phyloP scores from a whole-genome alignment of 35 echinoderm and acorn worm species.

The Chiridota heheva region DNA sequence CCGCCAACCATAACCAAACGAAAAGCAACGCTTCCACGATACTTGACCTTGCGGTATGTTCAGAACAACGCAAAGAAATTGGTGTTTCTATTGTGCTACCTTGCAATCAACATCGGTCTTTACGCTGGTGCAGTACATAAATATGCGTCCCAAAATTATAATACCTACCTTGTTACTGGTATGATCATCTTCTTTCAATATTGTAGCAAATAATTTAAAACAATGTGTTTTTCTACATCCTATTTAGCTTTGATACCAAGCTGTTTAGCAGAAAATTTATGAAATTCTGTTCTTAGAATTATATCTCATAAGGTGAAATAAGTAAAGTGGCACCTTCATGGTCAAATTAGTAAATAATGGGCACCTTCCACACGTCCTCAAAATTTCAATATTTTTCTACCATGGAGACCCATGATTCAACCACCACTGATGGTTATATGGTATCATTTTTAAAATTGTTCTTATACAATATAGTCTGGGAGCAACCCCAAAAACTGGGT shows the following conservation, averaged over 20 bases:
- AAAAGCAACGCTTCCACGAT: constrained; percentile 55
- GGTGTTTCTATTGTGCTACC: constrained; percentile 71
- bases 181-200: not conserved
- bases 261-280: too few relatives aligned
- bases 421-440: too few relatives aligned
- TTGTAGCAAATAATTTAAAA: not conserved
- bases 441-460: too few relatives aligned
- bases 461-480: too few relatives aligned
- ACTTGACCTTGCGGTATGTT: constrained; percentile 86
- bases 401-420: too few relatives aligned
- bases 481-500: too few relatives aligned
- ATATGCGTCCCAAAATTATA: constrained; percentile 7
- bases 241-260: not conserved
- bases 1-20: constrained; percentile 47
- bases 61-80: constrained; percentile 88
- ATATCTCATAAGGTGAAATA: too few relatives aligned
- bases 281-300: too few relatives aligned
- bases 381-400: too few relatives aligned
- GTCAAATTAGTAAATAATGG: too few relatives aligned
- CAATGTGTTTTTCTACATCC: not conserved
- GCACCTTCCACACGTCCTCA: too few relatives aligned
- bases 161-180: constrained; percentile 83
- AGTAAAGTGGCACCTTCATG: too few relatives aligned
- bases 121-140: constrained; percentile 30
- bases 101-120: constrained; percentile 60